These are phyloP conservation scores for Lepidocyrtoides sp. DNA, from an alignment of 2,888 invertebrate genomes.

Conservation along the genomic window DNA sequence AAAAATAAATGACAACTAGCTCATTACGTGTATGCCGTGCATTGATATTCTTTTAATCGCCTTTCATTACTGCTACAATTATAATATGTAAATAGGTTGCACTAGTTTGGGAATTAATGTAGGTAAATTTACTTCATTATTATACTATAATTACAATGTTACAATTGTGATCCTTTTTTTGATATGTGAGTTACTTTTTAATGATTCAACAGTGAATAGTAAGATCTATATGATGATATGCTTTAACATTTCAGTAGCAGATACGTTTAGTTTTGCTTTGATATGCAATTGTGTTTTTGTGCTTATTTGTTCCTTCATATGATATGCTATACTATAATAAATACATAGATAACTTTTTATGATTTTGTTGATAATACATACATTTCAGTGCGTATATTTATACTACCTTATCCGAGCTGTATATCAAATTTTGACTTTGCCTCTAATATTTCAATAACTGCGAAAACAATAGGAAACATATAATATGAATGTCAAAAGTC, in stretches of 20 bases:
- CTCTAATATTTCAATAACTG: too few species aligned
- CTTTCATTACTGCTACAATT: not conserved
- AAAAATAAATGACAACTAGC: not conserved
- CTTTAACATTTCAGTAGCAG: conserved; percentile 32
- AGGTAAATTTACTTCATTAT: not conserved
- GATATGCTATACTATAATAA: not conserved
- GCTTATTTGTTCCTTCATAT: conserved; percentile 16
- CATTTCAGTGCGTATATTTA: too few species aligned
- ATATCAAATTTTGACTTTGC: too few species aligned
- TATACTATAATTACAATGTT: not conserved
- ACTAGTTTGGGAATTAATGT: not conserved
- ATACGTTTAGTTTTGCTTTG: conserved; percentile 40
- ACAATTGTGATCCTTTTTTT: conserved; percentile 19
- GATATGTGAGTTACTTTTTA: too few species aligned
- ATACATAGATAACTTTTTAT: too few species aligned
- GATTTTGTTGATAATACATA: too few species aligned
- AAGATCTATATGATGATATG: conserved; percentile 37
- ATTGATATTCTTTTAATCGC: not conserved
- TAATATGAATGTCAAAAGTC: too few species aligned
- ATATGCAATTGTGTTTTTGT: conserved; percentile 47
- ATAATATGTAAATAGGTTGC: not conserved
- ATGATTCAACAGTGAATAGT: too few species aligned
- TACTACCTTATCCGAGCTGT: too few species aligned
- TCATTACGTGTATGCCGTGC: not conserved
- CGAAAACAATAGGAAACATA: too few species aligned